Base-by-base conservation (phyloP, 2,888 invertebrate genomes). In the Eristalis pertinax region DNA sequence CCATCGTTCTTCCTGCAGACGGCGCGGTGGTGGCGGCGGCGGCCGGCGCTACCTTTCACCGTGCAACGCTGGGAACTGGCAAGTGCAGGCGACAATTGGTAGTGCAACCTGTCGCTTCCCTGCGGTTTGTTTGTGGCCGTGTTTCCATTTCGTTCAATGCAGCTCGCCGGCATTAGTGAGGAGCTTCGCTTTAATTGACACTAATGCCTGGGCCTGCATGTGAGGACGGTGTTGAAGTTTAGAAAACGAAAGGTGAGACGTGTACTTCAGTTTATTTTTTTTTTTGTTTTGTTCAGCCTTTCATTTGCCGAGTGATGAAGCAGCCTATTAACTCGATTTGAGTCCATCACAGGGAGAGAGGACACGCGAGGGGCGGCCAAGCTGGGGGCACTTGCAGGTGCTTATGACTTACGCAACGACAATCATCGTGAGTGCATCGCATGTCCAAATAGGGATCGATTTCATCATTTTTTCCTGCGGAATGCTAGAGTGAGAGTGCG, bases 21-120 rank as follows among this genome's bases (percentile, higher is more conserved):
- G n/a, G n/a, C n/a, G n/a, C 10, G 43, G 56, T 29, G 38, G 22
- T 29, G 68, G 32, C 24, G 35, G 38, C 32, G 8, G 8, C 32
- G 32, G 1, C 32, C 29, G 41, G 68, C 75, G 50, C 50, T 50
- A 50, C 50, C 50, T 50, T 50, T 50, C 50, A 50, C 50, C 19
- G 19, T 19, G 50, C 50, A 19, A 50, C 72, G 26, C 50, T 41
- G 43, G 50, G 58, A 35, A 84, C 38, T 63, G 13, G 76, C 22
- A 78, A 78, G 67, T 73, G 74, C 56, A 70, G 50, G 83, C 83
- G 70, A 63, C 83, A 83, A 78, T 86, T 67, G 69, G 58, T 67
- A 63, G 41, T 56, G 69, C 74, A 86, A 86, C 78, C 83, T 83
- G 75, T 86, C 83, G 78, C 74, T 78, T 78, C 56, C 70, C 83